A percentile compares a stretch with the other conserved stretches of the same genome.
phyloP scores from a whole-genome alignment of 2,888 invertebrate species.

The Heliconius sara region DNA sequence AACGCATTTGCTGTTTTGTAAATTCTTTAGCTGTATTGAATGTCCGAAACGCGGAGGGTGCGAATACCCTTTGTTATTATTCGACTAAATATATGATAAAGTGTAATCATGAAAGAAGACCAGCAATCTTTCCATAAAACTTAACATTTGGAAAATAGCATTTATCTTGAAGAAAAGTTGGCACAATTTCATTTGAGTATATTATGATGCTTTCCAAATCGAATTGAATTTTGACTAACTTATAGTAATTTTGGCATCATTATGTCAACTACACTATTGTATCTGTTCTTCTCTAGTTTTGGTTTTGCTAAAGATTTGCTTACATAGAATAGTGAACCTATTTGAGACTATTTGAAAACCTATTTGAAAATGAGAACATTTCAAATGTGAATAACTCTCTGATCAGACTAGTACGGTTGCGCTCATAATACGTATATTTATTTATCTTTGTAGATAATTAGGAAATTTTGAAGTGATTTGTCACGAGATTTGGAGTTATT shows the following conservation, averaged over 20 bases:
- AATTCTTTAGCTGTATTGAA: neutral
- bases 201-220: neutral
- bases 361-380: too few species aligned
- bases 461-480: neutral
- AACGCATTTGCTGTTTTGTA: neutral
- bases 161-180: conserved; percentile 23
- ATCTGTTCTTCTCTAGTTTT: too few species aligned
- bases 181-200: neutral
- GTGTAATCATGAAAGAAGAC: neutral
- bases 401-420: too few species aligned
- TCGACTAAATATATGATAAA: neutral
- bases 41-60: too few species aligned
- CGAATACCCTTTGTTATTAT: neutral
- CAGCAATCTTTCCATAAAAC: conserved; percentile 16
- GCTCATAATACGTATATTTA: neutral
- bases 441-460: neutral
- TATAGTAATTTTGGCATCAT: neutral
- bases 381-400: too few species aligned
- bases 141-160: conserved; percentile 12
- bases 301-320: too few species aligned
- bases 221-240: too few species aligned
- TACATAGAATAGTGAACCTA: too few species aligned
- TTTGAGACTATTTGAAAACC: too few species aligned
- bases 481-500: neutral
- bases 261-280: neutral